These are phyloP conservation scores for Drosophila orena DNA, from an alignment of 1,140 invertebrate genomes.

Conservation along the genomic window DNA sequence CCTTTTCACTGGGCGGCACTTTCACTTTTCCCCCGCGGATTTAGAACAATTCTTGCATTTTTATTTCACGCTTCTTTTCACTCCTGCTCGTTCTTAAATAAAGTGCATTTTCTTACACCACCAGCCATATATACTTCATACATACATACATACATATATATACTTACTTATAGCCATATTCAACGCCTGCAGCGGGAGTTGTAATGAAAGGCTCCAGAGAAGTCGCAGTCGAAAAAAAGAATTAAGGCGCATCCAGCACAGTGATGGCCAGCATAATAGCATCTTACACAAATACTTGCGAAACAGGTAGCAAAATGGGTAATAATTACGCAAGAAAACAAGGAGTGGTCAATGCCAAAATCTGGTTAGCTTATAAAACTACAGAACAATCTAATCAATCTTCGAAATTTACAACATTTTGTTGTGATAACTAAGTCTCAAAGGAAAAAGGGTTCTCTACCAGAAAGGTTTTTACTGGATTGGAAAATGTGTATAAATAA, in stretches of 20 bases:
- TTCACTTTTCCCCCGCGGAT: conserved; percentile 58
- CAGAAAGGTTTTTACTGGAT: no score
- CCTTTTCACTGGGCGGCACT: conserved; percentile 26
- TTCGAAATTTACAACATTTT: no score
- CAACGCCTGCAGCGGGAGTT: conserved; percentile 4
- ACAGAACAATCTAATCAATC: no score
- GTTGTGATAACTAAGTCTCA: no score
- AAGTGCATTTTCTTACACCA: conserved; percentile 19
- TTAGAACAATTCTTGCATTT: conserved; percentile 77
- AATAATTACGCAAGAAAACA: no score
- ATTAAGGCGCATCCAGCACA: conserved; percentile 44
- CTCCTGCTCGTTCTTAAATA: conserved; percentile 30
- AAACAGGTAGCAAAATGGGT: neutral
- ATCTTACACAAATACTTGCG: neutral
- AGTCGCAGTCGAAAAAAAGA: conserved; percentile 52
- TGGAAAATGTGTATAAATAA: no score
- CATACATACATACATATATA: neutral
- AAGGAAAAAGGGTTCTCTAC: no score
- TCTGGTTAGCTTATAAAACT: no score
- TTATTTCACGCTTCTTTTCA: conserved; percentile 43
- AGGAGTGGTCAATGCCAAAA: no score
- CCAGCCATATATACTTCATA: neutral
- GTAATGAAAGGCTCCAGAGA: conserved; percentile 51
- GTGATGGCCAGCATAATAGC: conserved; percentile 1
- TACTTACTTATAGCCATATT: conserved; percentile 9